Base-by-base conservation (phyloP, 64 coral and sea anemone species). In the Stylophora pistillata region DNA sequence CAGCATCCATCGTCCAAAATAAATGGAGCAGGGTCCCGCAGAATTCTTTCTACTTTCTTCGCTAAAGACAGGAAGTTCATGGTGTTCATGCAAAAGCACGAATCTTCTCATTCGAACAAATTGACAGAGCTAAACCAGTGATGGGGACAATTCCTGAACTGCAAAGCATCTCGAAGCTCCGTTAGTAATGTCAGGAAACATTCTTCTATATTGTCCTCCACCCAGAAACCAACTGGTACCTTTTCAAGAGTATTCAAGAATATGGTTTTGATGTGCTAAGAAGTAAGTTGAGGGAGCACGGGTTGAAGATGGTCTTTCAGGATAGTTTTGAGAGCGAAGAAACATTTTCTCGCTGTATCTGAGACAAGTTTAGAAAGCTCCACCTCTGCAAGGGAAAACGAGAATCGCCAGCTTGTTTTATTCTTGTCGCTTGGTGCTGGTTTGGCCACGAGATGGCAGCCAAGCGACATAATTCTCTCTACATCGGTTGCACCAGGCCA, bases 51-150 rank as follows among this genome's bases (percentile, higher is more conserved):
- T 9, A 92, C 26, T 54, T 92, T 92, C 53, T 37, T 74, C 30
- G 28, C 74, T 14, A 31, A 33, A 27, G 55, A 18, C 16, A 28
- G 29, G 0, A 79, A 16, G 2, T 47, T n/a, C 52, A 21, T 74
- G 16, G 17, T n/a, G 1, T 89, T 18, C 11, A 78, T 54, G 37
- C 62, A 37, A 18, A 60, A 60, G 4, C 4, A 12, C 13, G 58
- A 60, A 10, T 28, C 17, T 13, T 63, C 29, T 28, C 5, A 25
- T n/a, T 88, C 33, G 21, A 82, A 88, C 55, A 93, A 14, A 30
- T 93, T 88, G 58, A 93, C 13, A 10, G 61, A 30, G 25, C 52
- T 87, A 55, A 93, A 88, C 91, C 91, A 93, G 64, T 93, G 70
- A 81, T 87, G 85, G 23, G 10, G 29, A 75, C 91, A 93, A 53